phyloP scores from a whole-genome alignment of 2,113 vertebrate species.

The Cacatua alba region DNA sequence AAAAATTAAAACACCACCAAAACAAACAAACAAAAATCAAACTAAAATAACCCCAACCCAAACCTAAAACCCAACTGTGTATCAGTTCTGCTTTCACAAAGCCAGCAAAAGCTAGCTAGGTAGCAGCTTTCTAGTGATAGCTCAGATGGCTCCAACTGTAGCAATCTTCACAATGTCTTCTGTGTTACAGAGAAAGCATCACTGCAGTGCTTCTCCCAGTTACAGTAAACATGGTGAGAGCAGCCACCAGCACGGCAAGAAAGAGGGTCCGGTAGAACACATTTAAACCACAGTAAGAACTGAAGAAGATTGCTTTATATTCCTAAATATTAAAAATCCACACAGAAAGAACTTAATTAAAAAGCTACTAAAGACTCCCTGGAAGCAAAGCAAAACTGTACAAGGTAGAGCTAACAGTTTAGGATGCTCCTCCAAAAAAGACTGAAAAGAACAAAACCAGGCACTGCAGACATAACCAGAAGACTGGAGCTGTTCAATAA shows the following conservation, averaged over 20 bases:
- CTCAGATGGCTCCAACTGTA: neutral
- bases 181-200: neutral
- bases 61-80: neutral
- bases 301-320: neutral
- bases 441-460: neutral
- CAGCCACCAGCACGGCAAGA: neutral
- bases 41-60: neutral
- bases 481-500: neutral
- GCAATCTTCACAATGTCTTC: neutral
- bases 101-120: neutral
- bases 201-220: neutral
- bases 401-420: neutral
- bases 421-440: neutral
- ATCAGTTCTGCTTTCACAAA: neutral
- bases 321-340: neutral
- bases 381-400: neutral
- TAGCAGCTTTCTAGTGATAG: neutral
- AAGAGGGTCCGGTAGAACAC: neutral
- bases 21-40: neutral
- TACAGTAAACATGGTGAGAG: neutral
- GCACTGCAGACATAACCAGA: neutral
- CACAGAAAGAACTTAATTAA: neutral
- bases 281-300: neutral
- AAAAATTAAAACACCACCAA: neutral
- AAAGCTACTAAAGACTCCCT: neutral